A percentile compares a stretch with the other conserved stretches of the same genome.
These are phyloP conservation scores for Diaphora mendica DNA, from an alignment of 2,888 invertebrate species.

Conservation along the genomic window DNA sequence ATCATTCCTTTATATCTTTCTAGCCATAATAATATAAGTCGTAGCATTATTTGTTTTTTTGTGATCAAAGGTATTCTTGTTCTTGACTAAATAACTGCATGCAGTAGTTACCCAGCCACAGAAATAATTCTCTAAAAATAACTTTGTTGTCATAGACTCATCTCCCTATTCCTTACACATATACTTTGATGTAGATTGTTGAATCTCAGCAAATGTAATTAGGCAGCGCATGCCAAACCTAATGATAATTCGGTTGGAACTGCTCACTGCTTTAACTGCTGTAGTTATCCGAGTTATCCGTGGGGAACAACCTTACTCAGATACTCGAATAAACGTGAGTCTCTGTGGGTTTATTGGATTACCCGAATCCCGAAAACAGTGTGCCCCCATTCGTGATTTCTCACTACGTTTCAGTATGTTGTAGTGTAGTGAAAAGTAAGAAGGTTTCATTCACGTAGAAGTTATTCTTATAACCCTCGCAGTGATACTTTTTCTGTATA, in stretches of 20 bases:
- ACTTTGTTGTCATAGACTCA: not conserved
- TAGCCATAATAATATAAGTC: no score
- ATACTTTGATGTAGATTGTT: conserved; percentile 22
- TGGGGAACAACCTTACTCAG: conserved; percentile 41
- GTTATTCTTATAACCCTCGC: not conserved
- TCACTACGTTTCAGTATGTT: not conserved
- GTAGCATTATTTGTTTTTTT: no score
- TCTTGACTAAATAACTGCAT: no score
- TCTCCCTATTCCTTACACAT: not conserved
- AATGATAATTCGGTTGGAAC: conserved; percentile 57
- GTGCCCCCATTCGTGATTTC: not conserved
- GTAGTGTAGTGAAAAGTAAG: not conserved
- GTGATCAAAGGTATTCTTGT: no score
- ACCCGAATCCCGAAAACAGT: conserved; percentile 23
- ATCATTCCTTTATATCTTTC: no score
- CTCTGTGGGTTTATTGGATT: conserved; percentile 41
- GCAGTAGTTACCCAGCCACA: no score
- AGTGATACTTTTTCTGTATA: not conserved
- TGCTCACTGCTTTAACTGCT: conserved; percentile 39
- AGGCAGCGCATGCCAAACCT: conserved; percentile 55
- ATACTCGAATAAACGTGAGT: conserved; percentile 48
- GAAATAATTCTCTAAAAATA: not conserved
- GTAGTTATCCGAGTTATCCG: conserved; percentile 29
- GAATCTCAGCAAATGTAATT: conserved; percentile 31
- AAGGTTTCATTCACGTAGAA: not conserved